A percentile compares a stretch with the other conserved stretches of the same genome.
Evolutionary conservation across 2,888 invertebrate species (phyloP).

Genomic region (Heliconius hortense): DNA sequence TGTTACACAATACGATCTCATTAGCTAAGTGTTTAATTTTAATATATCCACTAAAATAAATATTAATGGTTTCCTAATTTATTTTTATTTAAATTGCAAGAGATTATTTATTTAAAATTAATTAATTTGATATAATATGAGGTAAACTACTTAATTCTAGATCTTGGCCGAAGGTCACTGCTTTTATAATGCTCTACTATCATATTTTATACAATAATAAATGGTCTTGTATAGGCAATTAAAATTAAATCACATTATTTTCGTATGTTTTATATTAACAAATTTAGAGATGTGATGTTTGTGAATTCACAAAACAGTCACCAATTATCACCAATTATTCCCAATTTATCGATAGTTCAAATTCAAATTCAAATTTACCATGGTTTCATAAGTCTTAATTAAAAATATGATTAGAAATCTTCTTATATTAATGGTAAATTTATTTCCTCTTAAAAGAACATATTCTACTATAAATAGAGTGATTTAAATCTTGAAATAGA

Average conservation of each 20-base stretch:
- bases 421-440: background rate
- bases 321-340: background rate
- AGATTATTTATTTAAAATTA: constrained; percentile 16
- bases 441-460: background rate
- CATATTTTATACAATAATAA: constrained; percentile 13
- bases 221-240: constrained; percentile 6
- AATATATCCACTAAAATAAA: constrained; percentile 8
- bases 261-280: background rate
- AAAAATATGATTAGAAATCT: background rate
- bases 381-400: background rate
- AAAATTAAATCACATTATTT: background rate
- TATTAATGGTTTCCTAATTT: constrained; percentile 13
- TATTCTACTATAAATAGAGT: background rate
- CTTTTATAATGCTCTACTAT: constrained; percentile 21
- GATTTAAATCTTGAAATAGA: background rate
- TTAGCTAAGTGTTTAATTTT: constrained; percentile 1
- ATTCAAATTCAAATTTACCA: too few relatives aligned
- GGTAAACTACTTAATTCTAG: constrained; percentile 20
- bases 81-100: constrained; percentile 1
- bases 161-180: constrained; percentile 1
- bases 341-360: background rate
- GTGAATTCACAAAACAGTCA: background rate
- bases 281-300: background rate
- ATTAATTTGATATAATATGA: constrained; percentile 22
- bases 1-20: background rate